Evolutionary conservation across 2,888 invertebrate species (phyloP), one percentile per base, ranked within the genome.

Genomic region (Julus scanicus): DNA sequence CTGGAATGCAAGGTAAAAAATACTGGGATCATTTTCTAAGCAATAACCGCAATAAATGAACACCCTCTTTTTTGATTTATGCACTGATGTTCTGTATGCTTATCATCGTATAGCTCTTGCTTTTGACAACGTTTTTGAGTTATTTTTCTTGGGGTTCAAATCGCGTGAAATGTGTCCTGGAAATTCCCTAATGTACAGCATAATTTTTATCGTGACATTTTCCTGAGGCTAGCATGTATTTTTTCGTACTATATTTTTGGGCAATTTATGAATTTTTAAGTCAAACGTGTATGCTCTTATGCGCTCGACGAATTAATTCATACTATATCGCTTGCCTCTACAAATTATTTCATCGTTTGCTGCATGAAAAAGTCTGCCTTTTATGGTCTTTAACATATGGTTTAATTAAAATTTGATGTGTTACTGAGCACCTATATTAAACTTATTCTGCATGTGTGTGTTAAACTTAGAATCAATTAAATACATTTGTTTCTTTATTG

Each of bases 1-100:
- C 39, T 44, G 84, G 84, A 84, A 84, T 84, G 40, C 84, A 84
- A 84, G 84, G 84, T 84, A 84, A 84, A 44, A 40, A 39, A 39
- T n/a, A 15, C 9, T 53, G 53, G 53, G 17, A 4, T 9, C 13
- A 49, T 49, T 49, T 53, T 13, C 5, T 53, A 13, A n/a, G n/a
- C n/a, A n/a, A n/a, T n/a, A n/a, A n/a, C n/a, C n/a, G 53, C 13
- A 53, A 53, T 53, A 4, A 53, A 53, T 53, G 15, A 2, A 44
- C 44, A 44, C 53, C 53, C 13, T 53, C 3, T 15, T 53, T 15
- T 53, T 15, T 53, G 53, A 15, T 53, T 9, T 15, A 53, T 53
- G 15, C 53, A 13, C 13, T 13, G 4, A 53, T 53, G 1, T 13
- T 13, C 49, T 49, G 49, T 44, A 44, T 44, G 44, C 3, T 44